A percentile compares a stretch with the other conserved stretches of the same genome.
Evolutionary conservation across 2,888 invertebrate species (phyloP).

Genomic region (Patella depressa): DNA sequence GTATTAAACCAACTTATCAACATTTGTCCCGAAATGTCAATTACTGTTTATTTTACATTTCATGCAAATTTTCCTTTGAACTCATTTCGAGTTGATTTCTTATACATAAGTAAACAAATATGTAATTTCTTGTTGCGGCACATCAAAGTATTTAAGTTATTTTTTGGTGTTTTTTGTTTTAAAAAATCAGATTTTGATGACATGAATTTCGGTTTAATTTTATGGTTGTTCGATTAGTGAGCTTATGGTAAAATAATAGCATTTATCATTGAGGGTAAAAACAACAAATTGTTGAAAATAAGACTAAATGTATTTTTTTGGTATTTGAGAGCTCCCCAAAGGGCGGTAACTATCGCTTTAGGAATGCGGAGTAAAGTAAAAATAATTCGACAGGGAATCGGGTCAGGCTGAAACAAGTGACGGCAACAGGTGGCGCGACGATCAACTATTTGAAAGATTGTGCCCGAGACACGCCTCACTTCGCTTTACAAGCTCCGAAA

Average conservation of each 20-base stretch:
- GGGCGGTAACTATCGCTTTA: neutral
- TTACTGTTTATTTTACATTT: neutral
- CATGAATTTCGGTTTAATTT: too few species aligned
- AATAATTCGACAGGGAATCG: neutral
- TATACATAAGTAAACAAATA: too few species aligned
- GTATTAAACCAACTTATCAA: neutral
- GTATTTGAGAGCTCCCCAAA: conserved; percentile 4
- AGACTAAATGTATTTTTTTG: neutral
- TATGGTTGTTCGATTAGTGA: neutral
- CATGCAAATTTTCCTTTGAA: conserved; percentile 9
- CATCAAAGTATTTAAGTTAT: too few species aligned
- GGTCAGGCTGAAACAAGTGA: conserved; percentile 5
- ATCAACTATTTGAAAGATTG: neutral
- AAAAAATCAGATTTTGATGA: too few species aligned
- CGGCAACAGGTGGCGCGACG: neutral
- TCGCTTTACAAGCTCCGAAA: conserved; percentile 34
- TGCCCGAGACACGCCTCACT: conserved; percentile 25
- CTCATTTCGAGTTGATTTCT: too few species aligned
- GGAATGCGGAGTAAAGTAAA: neutral
- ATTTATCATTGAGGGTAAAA: too few species aligned
- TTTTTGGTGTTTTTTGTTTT: too few species aligned
- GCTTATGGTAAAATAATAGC: conserved; percentile 2
- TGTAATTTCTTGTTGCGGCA: too few species aligned
- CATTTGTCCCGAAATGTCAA: neutral
- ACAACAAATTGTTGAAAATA: neutral